Conservation (phyloP, 2,797 vertebrate species). For the Galaxias olidus region DNA sequence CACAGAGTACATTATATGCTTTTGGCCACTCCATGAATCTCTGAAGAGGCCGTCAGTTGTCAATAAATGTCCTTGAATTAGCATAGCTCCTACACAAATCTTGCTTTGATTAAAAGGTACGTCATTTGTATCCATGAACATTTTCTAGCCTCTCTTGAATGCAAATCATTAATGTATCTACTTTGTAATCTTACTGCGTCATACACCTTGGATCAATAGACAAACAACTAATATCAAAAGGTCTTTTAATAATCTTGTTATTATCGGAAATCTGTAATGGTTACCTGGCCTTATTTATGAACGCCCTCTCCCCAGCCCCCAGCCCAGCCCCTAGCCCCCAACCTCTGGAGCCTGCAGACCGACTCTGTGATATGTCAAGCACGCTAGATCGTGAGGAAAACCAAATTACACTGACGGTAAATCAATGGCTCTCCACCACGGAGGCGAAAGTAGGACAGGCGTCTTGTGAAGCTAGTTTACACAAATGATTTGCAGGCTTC, state of each 20-base stretch:
- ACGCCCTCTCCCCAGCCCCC: not conserved
- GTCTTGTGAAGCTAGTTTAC: slow-evolving; percentile 5
- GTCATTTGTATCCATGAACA: not conserved
- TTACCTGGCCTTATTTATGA: slow-evolving; percentile 1
- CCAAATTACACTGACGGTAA: slow-evolving; percentile 50
- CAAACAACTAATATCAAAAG: slow-evolving; percentile 17
- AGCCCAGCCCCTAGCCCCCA: not conserved
- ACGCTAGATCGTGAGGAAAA: slow-evolving; percentile 45
- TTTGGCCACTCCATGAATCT: too few relatives aligned
- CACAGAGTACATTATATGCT: too few relatives aligned
- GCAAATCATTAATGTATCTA: not conserved
- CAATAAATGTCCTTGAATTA: too few relatives aligned
- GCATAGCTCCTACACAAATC: not conserved
- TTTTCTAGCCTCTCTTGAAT: not conserved
- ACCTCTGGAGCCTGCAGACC: slow-evolving; percentile 27
- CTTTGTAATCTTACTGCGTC: slow-evolving; percentile 1
- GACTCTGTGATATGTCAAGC: slow-evolving; percentile 56
- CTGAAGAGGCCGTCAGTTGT: too few relatives aligned
- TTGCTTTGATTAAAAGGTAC: not conserved
- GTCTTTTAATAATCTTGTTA: slow-evolving; percentile 14
- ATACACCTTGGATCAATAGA: slow-evolving; percentile 12
- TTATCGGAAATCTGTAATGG: slow-evolving; percentile 13
- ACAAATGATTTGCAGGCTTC: slow-evolving; percentile 21
- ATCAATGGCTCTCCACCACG: slow-evolving; percentile 50
- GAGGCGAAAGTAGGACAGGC: slow-evolving; percentile 11